Evolutionary conservation across 2,797 vertebrate species (phyloP).

Genomic region (Malurus leucopterus): DNA sequence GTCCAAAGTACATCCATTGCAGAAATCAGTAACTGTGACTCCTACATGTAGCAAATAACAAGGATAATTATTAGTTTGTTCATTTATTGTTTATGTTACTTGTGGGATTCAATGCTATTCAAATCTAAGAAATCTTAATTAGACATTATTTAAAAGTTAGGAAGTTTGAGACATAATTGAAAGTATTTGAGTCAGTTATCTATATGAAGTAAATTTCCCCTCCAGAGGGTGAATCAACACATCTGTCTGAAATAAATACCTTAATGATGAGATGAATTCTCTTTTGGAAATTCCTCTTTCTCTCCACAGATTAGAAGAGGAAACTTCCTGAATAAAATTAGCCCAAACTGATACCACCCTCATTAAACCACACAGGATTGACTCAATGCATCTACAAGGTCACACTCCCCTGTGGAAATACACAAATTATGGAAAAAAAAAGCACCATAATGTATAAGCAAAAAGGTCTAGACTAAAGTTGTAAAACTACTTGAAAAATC

Average conservation of each 20-base stretch:
- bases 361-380: background rate
- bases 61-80: background rate
- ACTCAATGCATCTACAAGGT: background rate
- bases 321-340: background rate
- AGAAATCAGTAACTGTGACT: background rate
- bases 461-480: background rate
- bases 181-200: background rate
- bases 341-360: background rate
- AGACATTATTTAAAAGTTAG: background rate
- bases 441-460: accelerated
- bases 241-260: background rate
- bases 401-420: background rate
- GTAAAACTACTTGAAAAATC: background rate
- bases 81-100: background rate
- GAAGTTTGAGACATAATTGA: background rate
- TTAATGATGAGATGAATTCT: background rate
- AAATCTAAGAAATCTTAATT: background rate
- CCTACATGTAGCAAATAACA: accelerated
- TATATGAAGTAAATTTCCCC: background rate
- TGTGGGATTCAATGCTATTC: background rate
- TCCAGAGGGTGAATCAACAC: background rate
- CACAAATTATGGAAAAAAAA: background rate
- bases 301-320: background rate
- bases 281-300: background rate
- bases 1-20: background rate